A percentile compares a stretch with the other conserved stretches of the same genome.
These are phyloP conservation scores for Heliconius hewitsoni DNA, from an alignment of 1,140 invertebrate genomes.

Conservation along the genomic window DNA sequence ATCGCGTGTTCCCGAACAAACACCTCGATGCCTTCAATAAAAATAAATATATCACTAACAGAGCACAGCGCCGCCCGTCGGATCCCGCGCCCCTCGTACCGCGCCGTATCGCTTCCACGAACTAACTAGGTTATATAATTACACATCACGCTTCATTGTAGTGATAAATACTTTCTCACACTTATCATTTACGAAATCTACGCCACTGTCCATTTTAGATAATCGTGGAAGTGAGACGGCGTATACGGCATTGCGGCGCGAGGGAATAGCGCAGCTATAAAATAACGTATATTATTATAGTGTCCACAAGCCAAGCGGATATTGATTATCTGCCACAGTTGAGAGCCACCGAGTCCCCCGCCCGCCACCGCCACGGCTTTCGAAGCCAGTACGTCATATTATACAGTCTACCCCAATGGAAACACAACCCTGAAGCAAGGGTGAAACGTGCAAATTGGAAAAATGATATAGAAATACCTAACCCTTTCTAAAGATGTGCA, in stretches of 20 bases:
- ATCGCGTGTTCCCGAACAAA: conserved; percentile 60
- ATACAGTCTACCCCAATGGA: conserved; percentile 37
- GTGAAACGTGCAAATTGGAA: conserved; percentile 57
- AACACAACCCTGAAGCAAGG: conserved; percentile 54
- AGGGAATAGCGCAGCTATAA: conserved; percentile 66
- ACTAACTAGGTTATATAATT: conserved; percentile 78
- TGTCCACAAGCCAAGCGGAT: conserved; percentile 82
- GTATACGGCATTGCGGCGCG: conserved; percentile 37
- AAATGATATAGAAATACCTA: conserved; percentile 42
- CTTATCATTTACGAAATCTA: conserved; percentile 81
- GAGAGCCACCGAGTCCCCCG: conserved; percentile 74
- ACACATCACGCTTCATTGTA: conserved; percentile 79
- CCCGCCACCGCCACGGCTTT: conserved; percentile 42
- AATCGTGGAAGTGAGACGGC: conserved; percentile 69
- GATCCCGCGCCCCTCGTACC: conserved; percentile 38
- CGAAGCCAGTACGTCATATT: conserved; percentile 53
- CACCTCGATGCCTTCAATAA: conserved; percentile 60
- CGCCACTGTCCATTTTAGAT: conserved; percentile 81
- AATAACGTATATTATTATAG: conserved; percentile 81
- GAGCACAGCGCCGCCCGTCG: conserved; percentile 34
- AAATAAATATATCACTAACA: conserved; percentile 72
- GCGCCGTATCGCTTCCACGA: conserved; percentile 55
- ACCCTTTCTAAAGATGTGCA: conserved; percentile 51
- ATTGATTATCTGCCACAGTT: conserved; percentile 83
- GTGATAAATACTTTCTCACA: conserved; percentile 82